Evolutionary conservation across 2,113 vertebrate genomes (phyloP).

Genomic region (Mastomys natalensis): DNA sequence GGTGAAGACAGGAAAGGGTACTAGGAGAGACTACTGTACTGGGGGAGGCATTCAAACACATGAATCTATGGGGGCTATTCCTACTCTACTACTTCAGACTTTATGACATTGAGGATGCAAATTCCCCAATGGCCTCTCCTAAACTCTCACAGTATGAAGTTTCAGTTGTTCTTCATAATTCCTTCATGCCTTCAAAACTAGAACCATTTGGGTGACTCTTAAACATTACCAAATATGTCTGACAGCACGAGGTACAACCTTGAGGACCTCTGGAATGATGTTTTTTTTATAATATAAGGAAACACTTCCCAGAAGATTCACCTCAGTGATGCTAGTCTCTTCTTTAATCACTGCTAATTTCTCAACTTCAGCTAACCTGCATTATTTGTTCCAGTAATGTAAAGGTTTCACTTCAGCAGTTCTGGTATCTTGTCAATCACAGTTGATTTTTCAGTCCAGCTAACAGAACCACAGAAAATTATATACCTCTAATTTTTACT

Average conservation of each 20-base stretch:
- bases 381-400: not conserved
- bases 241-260: not conserved
- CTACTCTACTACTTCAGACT: not conserved
- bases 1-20: no score
- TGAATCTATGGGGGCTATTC: not conserved
- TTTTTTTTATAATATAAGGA: not conserved
- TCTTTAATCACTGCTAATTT: not conserved
- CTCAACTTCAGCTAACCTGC: not conserved
- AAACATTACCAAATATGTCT: not conserved
- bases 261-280: not conserved
- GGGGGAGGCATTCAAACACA: not conserved
- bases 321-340: not conserved
- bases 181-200: not conserved
- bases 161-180: not conserved
- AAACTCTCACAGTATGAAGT: not conserved
- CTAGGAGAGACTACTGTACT: no score
- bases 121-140: not conserved
- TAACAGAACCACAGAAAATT: not conserved
- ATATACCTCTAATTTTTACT: no score
- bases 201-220: not conserved
- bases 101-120: not conserved
- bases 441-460: not conserved
- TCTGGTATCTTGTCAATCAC: not conserved
- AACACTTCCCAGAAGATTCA: not conserved
- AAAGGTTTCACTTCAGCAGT: not conserved